A percentile compares a stretch with the other conserved stretches of the same genome.
phyloP scores from a whole-genome alignment of 2,888 invertebrate species.

The Eulithis testata region DNA sequence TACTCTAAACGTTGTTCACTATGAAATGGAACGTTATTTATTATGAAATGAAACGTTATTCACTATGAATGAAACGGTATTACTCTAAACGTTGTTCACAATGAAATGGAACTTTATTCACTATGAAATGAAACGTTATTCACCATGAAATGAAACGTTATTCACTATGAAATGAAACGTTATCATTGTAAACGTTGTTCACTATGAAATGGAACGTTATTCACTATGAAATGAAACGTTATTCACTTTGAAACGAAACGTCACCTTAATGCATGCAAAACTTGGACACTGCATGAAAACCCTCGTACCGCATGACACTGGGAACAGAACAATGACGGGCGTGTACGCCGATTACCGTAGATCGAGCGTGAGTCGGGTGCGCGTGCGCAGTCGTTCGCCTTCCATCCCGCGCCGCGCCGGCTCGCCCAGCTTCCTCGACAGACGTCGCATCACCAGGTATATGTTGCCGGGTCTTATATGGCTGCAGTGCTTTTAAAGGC shows the following conservation, averaged over 20 bases:
- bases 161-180: not conserved
- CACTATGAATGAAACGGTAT: not conserved
- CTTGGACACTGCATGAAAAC: not conserved
- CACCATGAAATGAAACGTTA: no score
- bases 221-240: no score
- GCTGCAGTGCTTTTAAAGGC: slow-evolving; percentile 1
- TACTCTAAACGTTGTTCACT: no score
- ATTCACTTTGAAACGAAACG: slow-evolving; percentile 3
- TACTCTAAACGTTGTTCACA: no score
- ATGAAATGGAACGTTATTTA: not conserved
- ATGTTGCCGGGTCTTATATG: slow-evolving; percentile 6
- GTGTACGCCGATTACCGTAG: slow-evolving; percentile 83
- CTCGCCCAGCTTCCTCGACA: slow-evolving; percentile 96
- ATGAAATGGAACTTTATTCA: not conserved
- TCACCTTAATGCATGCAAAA: slow-evolving; percentile 13
- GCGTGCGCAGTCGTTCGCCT: slow-evolving; percentile 88
- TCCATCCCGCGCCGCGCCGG: slow-evolving; percentile 96
- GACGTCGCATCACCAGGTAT: slow-evolving; percentile 97
- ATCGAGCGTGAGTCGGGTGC: slow-evolving; percentile 67
- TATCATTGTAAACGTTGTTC: no score
- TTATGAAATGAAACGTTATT: not conserved
- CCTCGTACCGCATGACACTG: slow-evolving; percentile 3
- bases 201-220: not conserved
- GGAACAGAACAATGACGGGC: slow-evolving; percentile 79
- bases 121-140: slow-evolving; percentile 16